Evolutionary conservation across 2,113 vertebrate species (phyloP), one percentile per base, ranked within the genome.

Genomic region (Sula dactylatra): DNA sequence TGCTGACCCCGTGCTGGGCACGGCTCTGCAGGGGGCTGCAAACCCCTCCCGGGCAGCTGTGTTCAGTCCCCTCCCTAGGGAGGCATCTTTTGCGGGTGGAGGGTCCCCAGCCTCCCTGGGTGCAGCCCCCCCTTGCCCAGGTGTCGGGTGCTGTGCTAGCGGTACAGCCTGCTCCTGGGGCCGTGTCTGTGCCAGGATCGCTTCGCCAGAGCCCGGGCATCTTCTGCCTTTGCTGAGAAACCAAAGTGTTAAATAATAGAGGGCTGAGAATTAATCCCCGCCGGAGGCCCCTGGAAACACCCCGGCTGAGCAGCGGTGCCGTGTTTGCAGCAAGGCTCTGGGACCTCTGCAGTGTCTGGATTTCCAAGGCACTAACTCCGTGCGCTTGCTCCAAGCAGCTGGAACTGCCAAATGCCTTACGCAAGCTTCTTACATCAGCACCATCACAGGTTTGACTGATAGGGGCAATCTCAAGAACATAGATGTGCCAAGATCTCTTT

Each of bases 301-400:
- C 6, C 20, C 0, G 0, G n/a, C 50, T 20, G 54, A 66, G 74
- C 5, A 0, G 42, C 1, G 0, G 65, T 9, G 44, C 79, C 0
- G 3, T 11, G 71, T 38, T 22, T 5, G 45, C 87, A 50, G 90
- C 73, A 5, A 5, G 65, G 45, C 78, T 50, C 9, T 2, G 45
- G 66, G 71, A 54, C 50, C 36, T 70, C 54, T 1, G 32, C 5
- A 16, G 74, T 0, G 3, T 8, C 79, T 9, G 95, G 42, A 7
- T 82, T 79, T 47, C 54, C 70, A 52, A 0, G 0, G 44, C 47
- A 6, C 62, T 12, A 2, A 9, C 88, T 74, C 64, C 26, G 0
- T 0, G 7, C 0, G 1, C 11, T 66, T 2, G 4, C 56, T 82
- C 65, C 89, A 6, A 18, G 88, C 44, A 9, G 69, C 73, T 10